Conservation (phyloP, 1,140 invertebrate genomes). For the Drosophila dunni region DNA sequence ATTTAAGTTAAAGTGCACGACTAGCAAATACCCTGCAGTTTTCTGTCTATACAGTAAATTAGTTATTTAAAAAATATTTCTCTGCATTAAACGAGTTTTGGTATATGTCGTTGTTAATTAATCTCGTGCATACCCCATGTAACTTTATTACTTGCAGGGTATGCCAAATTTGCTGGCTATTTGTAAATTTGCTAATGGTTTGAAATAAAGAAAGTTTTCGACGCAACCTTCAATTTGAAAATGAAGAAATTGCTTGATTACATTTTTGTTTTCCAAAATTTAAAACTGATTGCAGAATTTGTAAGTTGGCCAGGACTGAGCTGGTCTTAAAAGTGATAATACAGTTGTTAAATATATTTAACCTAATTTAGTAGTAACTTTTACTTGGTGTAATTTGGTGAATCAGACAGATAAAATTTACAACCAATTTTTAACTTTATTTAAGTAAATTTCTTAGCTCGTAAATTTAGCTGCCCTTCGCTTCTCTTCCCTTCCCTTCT, state of each 20-base stretch:
- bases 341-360: neutral
- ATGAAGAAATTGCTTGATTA: neutral
- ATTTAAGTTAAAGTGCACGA: neutral
- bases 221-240: neutral
- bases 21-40: constrained; percentile 12
- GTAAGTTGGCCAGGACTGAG: neutral
- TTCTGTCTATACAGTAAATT: no score
- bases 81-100: neutral
- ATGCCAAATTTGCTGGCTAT: constrained; percentile 31
- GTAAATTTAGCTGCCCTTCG: constrained; percentile 32
- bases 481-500: constrained; percentile 29
- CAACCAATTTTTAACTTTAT: constrained; percentile 4
- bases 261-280: neutral
- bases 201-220: constrained; percentile 39
- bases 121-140: neutral
- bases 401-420: neutral
- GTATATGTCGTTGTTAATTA: neutral
- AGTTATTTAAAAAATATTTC: neutral
- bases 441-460: constrained; percentile 8
- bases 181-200: constrained; percentile 50
- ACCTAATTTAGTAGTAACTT: neutral
- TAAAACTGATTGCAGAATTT: neutral
- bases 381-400: neutral
- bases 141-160: neutral
- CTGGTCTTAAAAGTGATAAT: neutral